Evolutionary conservation across 2,888 invertebrate genomes (phyloP).

Genomic region (Scaptomyza parva): DNA sequence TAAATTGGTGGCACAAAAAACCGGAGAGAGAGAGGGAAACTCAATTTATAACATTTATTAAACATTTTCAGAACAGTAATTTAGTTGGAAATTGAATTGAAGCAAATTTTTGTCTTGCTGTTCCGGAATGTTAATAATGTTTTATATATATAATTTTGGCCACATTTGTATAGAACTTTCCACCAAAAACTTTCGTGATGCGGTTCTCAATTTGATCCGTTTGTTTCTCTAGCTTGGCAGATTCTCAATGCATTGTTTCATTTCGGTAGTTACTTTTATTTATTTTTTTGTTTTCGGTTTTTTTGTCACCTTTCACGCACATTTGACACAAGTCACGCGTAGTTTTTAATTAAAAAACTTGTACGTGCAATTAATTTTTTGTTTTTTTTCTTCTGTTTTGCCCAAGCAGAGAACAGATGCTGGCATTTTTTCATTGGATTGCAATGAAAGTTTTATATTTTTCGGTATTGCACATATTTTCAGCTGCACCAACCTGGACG

Average conservation of each 20-base stretch:
- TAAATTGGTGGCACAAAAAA: constrained; percentile 16
- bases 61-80: too few relatives aligned
- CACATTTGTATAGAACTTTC: background rate
- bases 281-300: constrained; percentile 4
- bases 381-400: constrained; percentile 37
- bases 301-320: constrained; percentile 55
- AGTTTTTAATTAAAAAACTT: constrained; percentile 79
- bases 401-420: constrained; percentile 11
- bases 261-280: constrained; percentile 6
- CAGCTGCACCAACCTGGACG: constrained; percentile 18
- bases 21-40: too few relatives aligned
- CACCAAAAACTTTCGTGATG: background rate
- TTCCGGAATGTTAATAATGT: too few relatives aligned
- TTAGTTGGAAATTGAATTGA: too few relatives aligned
- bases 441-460: constrained; percentile 51
- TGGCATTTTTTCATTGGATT: constrained; percentile 44
- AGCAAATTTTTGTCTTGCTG: too few relatives aligned
- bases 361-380: constrained; percentile 71
- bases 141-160: too few relatives aligned
- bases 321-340: constrained; percentile 73
- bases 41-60: constrained; percentile 1
- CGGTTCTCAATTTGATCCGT: background rate
- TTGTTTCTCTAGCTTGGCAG: background rate
- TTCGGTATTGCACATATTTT: constrained; percentile 33
- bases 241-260: constrained; percentile 10